These are phyloP conservation scores for Pseudococcus longispinus DNA, from an alignment of 2,888 invertebrate genomes.

Conservation along the genomic window DNA sequence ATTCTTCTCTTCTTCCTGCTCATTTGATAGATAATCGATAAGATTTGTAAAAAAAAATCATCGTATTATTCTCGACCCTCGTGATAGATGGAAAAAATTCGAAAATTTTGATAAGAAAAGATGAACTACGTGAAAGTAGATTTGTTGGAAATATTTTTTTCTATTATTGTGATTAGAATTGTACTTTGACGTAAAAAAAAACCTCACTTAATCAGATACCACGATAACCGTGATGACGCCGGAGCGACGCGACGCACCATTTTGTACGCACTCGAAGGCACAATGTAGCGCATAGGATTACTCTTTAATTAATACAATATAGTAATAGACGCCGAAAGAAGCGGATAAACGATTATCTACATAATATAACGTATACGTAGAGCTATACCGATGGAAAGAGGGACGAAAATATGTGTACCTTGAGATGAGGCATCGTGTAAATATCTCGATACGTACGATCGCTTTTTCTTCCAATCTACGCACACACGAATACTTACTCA, in stretches of 20 bases:
- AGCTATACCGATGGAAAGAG: neutral
- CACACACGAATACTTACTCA: neutral
- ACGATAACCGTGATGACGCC: neutral
- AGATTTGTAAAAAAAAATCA: too few species aligned
- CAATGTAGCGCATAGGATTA: neutral
- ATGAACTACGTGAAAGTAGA: neutral
- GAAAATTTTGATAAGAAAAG: neutral
- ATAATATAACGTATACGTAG: neutral
- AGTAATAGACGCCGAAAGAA: neutral
- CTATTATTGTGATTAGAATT: neutral
- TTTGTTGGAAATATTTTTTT: neutral
- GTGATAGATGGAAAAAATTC: neutral
- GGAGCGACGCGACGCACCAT: neutral
- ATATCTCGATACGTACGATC: neutral
- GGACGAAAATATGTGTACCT: neutral
- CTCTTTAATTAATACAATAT: neutral
- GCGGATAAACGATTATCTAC: neutral
- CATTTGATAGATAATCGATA: too few species aligned
- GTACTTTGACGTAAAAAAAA: neutral
- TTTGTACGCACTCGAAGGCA: slow-evolving; percentile 1
- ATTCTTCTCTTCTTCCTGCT: too few species aligned
- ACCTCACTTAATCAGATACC: neutral
- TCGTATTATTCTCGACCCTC: too few species aligned
- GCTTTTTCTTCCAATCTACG: neutral
- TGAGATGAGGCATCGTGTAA: neutral